Percentiles rank a stretch among this genome's conserved stretches.
phyloP scores from a whole-genome alignment of 2,888 invertebrate genomes.

The Blastobasis adustella region DNA sequence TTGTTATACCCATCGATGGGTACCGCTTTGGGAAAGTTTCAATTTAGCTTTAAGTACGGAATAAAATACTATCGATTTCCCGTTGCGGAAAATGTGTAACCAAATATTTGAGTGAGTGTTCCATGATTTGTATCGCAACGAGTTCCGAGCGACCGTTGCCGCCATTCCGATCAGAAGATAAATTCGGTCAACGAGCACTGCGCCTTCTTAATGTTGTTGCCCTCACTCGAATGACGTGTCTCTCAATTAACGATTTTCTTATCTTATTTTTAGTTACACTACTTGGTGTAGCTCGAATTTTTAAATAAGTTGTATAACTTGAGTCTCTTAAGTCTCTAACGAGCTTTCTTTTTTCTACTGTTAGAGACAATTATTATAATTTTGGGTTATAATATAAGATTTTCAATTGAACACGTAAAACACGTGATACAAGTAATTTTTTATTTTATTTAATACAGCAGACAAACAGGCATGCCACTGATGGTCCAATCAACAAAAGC shows the following conservation, averaged over 20 bases:
- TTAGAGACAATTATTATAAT: too few relatives aligned
- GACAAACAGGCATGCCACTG: too few relatives aligned
- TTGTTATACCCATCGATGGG: too few relatives aligned
- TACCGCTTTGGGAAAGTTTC: not conserved
- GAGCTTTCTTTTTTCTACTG: too few relatives aligned
- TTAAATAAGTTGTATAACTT: too few relatives aligned
- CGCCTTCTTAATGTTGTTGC: constrained; percentile 30
- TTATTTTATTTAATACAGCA: too few relatives aligned
- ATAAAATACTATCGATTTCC: not conserved
- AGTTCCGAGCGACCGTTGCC: constrained; percentile 20
- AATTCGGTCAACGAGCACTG: constrained; percentile 44
- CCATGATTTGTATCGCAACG: constrained; percentile 29
- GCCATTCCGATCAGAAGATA: constrained; percentile 33
- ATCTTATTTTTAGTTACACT: not conserved
- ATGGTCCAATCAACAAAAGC: too few relatives aligned
- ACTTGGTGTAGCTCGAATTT: too few relatives aligned
- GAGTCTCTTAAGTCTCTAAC: too few relatives aligned
- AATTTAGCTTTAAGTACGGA: not conserved
- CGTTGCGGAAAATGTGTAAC: constrained; percentile 16
- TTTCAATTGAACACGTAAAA: too few relatives aligned
- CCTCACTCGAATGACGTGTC: constrained; percentile 35
- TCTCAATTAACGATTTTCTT: constrained; percentile 37
- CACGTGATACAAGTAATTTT: too few relatives aligned
- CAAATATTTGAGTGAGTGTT: constrained; percentile 27
- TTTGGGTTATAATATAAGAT: too few relatives aligned